A percentile compares a stretch with the other conserved stretches of the same genome.
These are phyloP conservation scores for Lycopodina hypogea DNA, from an alignment of 37 sponge, comb jelly and placozoan genomes.

Conservation along the genomic window DNA sequence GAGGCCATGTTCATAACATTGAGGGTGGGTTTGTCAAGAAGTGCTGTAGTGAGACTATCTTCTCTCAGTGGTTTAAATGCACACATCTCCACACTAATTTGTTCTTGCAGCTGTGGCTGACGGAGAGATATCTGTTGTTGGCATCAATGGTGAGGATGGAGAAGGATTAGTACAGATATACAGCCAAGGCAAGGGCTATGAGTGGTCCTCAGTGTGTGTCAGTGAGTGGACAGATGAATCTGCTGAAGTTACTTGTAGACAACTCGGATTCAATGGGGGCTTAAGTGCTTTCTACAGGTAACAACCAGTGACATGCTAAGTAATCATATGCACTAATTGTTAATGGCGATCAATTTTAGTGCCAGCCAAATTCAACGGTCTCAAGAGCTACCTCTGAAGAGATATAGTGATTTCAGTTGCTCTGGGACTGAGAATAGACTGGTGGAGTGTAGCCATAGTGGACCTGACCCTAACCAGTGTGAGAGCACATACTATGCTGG, in stretches of 20 bases:
- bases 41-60: no score
- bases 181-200: not conserved
- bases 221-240: conserved; percentile 25
- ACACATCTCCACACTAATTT: not conserved
- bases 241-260: conserved; percentile 20
- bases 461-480: conserved; percentile 23
- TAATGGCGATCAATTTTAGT: not conserved
- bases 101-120: not conserved
- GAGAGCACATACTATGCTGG: conserved; percentile 18
- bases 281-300: conserved; percentile 12
- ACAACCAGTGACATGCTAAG: not conserved
- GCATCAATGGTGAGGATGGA: not conserved
- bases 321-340: no score
- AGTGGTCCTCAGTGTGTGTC: conserved; percentile 37
- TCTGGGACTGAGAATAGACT: conserved; percentile 13
- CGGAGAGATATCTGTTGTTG: conserved; percentile 23
- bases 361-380: not conserved
- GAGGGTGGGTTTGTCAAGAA: no score
- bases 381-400: conserved; percentile 3
- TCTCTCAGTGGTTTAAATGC: no score
- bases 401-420: conserved; percentile 21
- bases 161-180: conserved; percentile 40
- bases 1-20: no score
- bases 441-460: not conserved
- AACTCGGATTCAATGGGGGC: conserved; percentile 28